phyloP scores from a whole-genome alignment of 1,140 invertebrate genomes.

The Ceratitis capitata region DNA sequence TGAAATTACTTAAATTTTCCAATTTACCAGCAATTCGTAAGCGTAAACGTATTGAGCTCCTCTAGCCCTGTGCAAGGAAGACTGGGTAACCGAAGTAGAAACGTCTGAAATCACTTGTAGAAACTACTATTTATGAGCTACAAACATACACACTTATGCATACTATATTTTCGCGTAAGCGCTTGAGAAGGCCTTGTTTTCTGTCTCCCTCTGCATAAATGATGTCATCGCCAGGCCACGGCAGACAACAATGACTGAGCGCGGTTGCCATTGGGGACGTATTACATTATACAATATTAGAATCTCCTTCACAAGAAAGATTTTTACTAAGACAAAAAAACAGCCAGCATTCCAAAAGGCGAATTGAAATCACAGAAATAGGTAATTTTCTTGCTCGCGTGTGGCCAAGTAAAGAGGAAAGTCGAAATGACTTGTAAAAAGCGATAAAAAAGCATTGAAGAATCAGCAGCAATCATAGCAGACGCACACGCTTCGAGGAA shows the following conservation, averaged over 20 bases:
- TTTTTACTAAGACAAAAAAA: neutral
- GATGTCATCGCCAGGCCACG: neutral
- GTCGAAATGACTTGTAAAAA: neutral
- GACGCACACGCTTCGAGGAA: neutral
- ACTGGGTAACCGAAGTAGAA: neutral
- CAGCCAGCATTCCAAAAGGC: neutral
- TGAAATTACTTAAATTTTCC: conserved; percentile 34
- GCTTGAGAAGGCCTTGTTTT: too few species aligned
- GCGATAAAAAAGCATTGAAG: neutral
- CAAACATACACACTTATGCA: too few species aligned
- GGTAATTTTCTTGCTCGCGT: neutral
- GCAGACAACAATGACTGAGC: neutral
- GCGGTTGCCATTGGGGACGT: neutral
- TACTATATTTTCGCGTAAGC: too few species aligned
- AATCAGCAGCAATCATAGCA: neutral
- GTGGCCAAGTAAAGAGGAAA: neutral
- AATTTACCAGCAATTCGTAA: conserved; percentile 25
- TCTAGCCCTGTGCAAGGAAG: too few species aligned
- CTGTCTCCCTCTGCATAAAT: neutral
- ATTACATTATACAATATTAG: neutral
- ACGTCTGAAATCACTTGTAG: neutral
- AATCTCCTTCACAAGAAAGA: neutral
- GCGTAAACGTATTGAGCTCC: neutral
- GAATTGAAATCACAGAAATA: neutral
- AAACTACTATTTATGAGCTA: neutral